phyloP scores from a whole-genome alignment of 2,113 vertebrate genomes.

The Gnathonemus longibarbis region DNA sequence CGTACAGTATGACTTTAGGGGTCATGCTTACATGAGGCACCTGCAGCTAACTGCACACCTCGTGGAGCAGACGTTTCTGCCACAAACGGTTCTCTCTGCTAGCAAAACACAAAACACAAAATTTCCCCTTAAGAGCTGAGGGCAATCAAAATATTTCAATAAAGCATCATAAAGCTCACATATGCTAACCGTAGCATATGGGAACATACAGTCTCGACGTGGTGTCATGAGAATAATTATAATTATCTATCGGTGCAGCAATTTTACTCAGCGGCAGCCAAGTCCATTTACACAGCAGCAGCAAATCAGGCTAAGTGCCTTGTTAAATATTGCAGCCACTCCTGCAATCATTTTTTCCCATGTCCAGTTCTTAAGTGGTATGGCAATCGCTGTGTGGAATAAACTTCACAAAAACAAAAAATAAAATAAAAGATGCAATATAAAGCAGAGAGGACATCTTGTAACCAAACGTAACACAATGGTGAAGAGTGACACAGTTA shows the following conservation, averaged over 20 bases:
- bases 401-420: neutral
- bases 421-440: neutral
- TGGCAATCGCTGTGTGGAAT: neutral
- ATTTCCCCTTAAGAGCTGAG: neutral
- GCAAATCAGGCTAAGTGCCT: neutral
- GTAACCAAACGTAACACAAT: neutral
- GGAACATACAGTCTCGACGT: neutral
- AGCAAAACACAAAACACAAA: neutral
- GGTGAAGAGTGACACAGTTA: neutral
- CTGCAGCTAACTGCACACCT: neutral
- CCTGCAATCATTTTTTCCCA: neutral
- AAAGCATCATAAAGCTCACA: neutral
- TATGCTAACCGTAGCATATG: neutral
- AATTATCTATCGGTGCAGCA: neutral
- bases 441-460: neutral
- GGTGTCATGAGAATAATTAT: neutral
- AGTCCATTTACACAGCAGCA: neutral
- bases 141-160: neutral
- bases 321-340: neutral
- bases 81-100: neutral
- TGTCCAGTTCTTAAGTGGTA: neutral
- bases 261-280: neutral
- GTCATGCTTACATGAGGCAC: neutral
- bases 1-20: neutral
- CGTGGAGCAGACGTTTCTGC: neutral